phyloP scores from a whole-genome alignment of 2,113 vertebrate genomes.

The Bufo bufo region DNA sequence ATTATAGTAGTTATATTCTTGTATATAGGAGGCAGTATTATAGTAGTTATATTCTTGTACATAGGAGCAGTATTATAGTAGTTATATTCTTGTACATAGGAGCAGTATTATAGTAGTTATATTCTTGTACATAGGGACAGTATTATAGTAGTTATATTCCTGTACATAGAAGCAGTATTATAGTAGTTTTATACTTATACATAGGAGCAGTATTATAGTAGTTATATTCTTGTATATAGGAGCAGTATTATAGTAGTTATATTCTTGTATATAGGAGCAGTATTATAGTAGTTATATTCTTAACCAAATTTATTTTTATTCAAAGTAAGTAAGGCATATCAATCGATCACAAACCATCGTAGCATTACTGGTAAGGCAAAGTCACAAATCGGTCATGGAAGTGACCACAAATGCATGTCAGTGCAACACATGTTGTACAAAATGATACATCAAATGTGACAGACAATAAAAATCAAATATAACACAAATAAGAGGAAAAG shows the following conservation, averaged over 20 bases:
- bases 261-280: neutral
- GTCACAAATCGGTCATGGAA: no score
- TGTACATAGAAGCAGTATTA: neutral
- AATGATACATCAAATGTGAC: no score
- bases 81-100: no score
- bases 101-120: slow-evolving; percentile 5
- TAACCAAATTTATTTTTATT: no score
- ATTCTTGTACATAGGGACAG: neutral
- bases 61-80: neutral
- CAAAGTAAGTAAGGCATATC: no score
- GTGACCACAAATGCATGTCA: no score
- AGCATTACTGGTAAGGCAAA: no score
- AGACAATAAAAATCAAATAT: no score
- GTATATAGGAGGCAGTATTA: neutral
- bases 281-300: slow-evolving; percentile 14
- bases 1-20: slow-evolving; percentile 10
- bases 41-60: neutral
- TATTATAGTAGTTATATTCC: slow-evolving; percentile 10
- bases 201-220: slow-evolving; percentile 8
- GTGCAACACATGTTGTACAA: no score
- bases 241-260: neutral
- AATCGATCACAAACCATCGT: no score
- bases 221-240: slow-evolving; percentile 10
- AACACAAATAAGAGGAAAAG: no score
- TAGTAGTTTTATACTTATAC: neutral